A percentile compares a stretch with the other conserved stretches of the same genome.
Evolutionary conservation across 1,140 invertebrate genomes (phyloP).

Genomic region (Lordiphosa stackelbergi): DNA sequence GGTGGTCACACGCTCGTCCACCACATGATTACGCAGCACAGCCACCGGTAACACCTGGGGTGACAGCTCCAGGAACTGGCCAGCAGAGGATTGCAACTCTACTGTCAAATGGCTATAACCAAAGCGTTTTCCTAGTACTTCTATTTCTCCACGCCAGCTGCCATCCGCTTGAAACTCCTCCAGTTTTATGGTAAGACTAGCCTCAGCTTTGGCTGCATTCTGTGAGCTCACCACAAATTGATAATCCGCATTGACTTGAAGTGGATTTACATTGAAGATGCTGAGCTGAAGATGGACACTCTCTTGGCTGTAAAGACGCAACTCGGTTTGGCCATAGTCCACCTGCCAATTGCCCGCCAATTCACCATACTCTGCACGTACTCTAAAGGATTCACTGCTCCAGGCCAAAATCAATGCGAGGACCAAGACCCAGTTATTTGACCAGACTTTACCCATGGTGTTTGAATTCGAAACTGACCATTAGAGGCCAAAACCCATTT

Average conservation of each 20-base stretch:
- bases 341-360: conserved; percentile 45
- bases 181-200: neutral
- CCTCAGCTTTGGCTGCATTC: conserved; percentile 1
- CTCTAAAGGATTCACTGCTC: neutral
- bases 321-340: conserved; percentile 15
- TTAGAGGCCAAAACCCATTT: no score
- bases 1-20: conserved; percentile 44
- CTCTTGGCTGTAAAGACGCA: conserved; percentile 2
- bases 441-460: neutral
- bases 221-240: conserved; percentile 11
- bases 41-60: conserved; percentile 11
- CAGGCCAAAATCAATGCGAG: neutral
- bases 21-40: conserved; percentile 23
- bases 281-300: neutral
- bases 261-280: conserved; percentile 17
- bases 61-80: neutral
- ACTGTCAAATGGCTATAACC: conserved; percentile 37
- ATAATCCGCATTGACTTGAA: neutral
- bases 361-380: conserved; percentile 30
- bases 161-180: conserved; percentile 20
- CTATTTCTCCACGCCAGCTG: conserved; percentile 30
- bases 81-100: conserved; percentile 12
- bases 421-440: neutral
- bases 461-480: no score
- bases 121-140: conserved; percentile 15